Percentiles rank a stretch among this genome's conserved stretches.
Conservation (phyloP, 2,888 invertebrate genomes). For the Mimumesa dahlbomi region DNA sequence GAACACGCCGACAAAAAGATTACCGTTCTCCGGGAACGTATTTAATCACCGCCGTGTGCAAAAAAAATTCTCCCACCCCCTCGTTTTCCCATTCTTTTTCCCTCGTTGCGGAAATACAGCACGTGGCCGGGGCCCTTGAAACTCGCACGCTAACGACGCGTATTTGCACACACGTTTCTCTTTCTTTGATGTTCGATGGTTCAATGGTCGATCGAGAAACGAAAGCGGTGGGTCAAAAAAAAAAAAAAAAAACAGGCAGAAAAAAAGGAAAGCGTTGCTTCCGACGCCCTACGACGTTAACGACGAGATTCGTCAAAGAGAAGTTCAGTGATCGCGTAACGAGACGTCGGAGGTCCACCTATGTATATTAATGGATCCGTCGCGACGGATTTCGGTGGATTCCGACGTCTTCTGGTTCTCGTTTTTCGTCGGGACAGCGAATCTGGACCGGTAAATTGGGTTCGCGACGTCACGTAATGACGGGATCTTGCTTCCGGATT, state of each 20-base stretch:
- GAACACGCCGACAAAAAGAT: background rate
- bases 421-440: background rate
- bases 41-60: background rate
- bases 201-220: slow-evolving; percentile 10
- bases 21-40: background rate
- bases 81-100: background rate
- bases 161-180: background rate
- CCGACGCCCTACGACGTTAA: slow-evolving; percentile 67
- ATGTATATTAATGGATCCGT: slow-evolving; percentile 61
- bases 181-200: slow-evolving; percentile 60
- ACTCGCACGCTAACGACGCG: slow-evolving; percentile 1
- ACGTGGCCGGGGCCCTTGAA: background rate
- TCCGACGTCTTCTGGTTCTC: slow-evolving; percentile 12
- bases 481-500: slow-evolving; percentile 9
- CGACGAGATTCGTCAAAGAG: slow-evolving; percentile 71
- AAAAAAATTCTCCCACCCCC: background rate
- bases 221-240: slow-evolving; percentile 17
- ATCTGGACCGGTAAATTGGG: slow-evolving; percentile 29
- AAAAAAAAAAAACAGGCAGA: slow-evolving; percentile 12
- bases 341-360: slow-evolving; percentile 45
- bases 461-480: slow-evolving; percentile 18
- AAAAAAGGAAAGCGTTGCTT: slow-evolving; percentile 58
- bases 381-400: too few relatives aligned
- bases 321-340: slow-evolving; percentile 60
- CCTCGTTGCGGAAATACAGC: background rate